phyloP scores from a whole-genome alignment of 2,797 vertebrate species.

The Sebastes baramenuke region DNA sequence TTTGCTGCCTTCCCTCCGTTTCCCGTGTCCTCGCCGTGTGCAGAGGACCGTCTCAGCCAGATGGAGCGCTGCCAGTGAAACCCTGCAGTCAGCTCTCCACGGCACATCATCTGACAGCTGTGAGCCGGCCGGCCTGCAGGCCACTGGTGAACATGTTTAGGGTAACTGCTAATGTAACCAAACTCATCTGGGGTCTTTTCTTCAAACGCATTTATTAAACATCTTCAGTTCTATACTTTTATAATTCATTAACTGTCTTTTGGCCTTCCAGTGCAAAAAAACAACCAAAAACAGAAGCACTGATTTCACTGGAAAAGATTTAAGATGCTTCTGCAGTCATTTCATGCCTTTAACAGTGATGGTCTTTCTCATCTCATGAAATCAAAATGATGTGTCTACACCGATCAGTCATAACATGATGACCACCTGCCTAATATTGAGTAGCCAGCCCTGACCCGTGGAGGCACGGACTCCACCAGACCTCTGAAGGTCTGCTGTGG shows the following conservation, averaged over 20 bases:
- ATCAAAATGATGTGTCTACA: too few species aligned
- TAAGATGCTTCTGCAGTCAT: neutral
- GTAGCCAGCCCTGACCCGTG: too few species aligned
- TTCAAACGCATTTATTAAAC: neutral
- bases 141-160: neutral
- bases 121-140: neutral
- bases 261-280: too few species aligned
- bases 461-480: too few species aligned
- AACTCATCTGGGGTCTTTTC: neutral
- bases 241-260: neutral
- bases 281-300: too few species aligned
- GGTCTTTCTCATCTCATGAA: too few species aligned
- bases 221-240: neutral
- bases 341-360: neutral
- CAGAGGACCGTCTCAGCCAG: neutral
- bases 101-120: conserved; percentile 24
- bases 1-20: too few species aligned
- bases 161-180: neutral
- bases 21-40: too few species aligned
- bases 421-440: too few species aligned
- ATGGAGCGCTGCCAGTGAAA: neutral
- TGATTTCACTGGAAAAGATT: too few species aligned
- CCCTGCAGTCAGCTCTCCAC: neutral
- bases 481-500: too few species aligned
- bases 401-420: too few species aligned